Percentiles rank a stretch among this genome's conserved stretches.
Evolutionary conservation across 2,888 invertebrate genomes (phyloP).

Genomic region (Cybosia mesomella): DNA sequence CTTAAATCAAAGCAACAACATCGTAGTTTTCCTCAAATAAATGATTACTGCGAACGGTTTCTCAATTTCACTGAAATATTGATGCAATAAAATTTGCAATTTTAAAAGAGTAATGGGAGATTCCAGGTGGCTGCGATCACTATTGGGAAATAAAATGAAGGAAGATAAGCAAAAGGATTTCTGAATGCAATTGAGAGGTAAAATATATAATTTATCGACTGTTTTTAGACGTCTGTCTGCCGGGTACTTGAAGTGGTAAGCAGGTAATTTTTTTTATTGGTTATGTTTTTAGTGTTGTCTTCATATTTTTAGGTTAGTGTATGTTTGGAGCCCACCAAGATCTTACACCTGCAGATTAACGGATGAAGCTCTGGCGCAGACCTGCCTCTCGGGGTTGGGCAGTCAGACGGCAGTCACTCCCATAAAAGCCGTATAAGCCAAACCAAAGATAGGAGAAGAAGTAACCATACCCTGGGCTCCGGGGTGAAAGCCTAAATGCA

Average conservation of each 20-base stretch:
- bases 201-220: constrained; percentile 20
- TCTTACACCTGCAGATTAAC: too few relatives aligned
- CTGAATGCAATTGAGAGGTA: constrained; percentile 45
- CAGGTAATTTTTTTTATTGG: neutral
- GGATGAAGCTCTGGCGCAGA: too few relatives aligned
- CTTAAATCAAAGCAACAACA: constrained; percentile 1
- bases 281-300: neutral
- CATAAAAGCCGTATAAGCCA: too few relatives aligned
- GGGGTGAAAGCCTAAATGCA: too few relatives aligned
- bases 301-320: too few relatives aligned
- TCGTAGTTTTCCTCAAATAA: constrained; percentile 39
- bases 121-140: constrained; percentile 77
- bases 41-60: constrained; percentile 65
- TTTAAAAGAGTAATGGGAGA: constrained; percentile 76
- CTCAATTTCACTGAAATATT: constrained; percentile 73
- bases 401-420: too few relatives aligned
- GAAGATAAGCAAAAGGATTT: constrained; percentile 62
- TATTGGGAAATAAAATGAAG: constrained; percentile 74
- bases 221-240: neutral
- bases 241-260: neutral
- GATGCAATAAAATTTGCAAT: constrained; percentile 75
- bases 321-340: too few relatives aligned
- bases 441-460: too few relatives aligned
- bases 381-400: too few relatives aligned
- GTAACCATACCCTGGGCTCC: neutral